These are phyloP conservation scores for Aphidius gifuensis DNA, from an alignment of 1,140 invertebrate species.

Conservation along the genomic window DNA sequence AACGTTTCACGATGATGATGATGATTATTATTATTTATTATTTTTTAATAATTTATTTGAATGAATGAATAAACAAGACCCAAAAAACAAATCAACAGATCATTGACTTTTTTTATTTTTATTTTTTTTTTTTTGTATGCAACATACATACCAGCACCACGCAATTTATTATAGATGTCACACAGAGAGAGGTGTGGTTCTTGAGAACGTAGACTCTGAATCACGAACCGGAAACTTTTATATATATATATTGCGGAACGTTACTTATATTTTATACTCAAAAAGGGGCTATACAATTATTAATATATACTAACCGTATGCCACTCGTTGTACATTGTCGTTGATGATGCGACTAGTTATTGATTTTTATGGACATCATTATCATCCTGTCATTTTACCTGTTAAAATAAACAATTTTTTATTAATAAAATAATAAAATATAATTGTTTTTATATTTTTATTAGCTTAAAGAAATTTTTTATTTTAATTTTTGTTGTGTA, in stretches of 20 bases:
- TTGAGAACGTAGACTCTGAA: slow-evolving; percentile 4
- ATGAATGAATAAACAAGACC: too few species aligned
- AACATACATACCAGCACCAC: too few species aligned
- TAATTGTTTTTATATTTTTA: too few species aligned
- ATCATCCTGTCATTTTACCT: too few species aligned
- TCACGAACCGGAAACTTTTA: slow-evolving; percentile 13
- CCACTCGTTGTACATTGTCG: slow-evolving; percentile 50
- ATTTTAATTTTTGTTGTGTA: too few species aligned
- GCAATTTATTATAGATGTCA: not conserved
- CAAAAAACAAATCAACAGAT: slow-evolving; percentile 33
- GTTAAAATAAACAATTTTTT: too few species aligned
- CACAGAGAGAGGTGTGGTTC: not conserved
- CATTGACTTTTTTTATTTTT: slow-evolving; percentile 41
- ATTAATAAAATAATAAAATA: too few species aligned
- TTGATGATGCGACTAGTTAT: not conserved
- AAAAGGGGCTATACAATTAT: not conserved
- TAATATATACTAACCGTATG: slow-evolving; percentile 42
- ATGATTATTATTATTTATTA: too few species aligned
- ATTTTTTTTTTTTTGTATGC: not conserved
- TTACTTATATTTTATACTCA: not conserved
- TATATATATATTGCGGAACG: slow-evolving; percentile 2
- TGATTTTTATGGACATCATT: too few species aligned
- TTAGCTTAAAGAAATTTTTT: too few species aligned
- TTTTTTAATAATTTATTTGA: too few species aligned
- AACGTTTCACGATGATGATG: too few species aligned